Percentiles rank a stretch among this genome's conserved stretches.
Evolutionary conservation across 1,140 invertebrate species (phyloP).

Genomic region (Nasonia giraulti): DNA sequence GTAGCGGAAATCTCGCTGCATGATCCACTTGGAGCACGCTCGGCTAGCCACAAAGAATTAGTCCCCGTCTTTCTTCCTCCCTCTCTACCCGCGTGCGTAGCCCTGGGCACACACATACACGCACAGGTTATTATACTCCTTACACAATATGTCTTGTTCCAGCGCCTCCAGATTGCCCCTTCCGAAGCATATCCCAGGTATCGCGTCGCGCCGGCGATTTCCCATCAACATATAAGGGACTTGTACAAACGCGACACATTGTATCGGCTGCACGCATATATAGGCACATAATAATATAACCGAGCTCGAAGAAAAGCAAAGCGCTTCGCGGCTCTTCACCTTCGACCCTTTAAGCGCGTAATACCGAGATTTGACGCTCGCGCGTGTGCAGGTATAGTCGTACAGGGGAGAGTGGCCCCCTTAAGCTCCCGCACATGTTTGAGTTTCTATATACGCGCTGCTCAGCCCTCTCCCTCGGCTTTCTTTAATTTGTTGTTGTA

Average conservation of each 20-base stretch:
- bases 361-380: conserved; percentile 2
- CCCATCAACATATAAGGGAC: neutral
- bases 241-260: neutral
- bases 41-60: conserved; percentile 72
- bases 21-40: conserved; percentile 72
- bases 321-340: conserved; percentile 11
- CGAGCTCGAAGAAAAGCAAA: neutral
- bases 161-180: conserved; percentile 48
- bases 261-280: neutral
- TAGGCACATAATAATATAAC: neutral
- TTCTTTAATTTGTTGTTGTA: conserved; percentile 72
- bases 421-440: neutral
- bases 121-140: conserved; percentile 69
- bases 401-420: neutral
- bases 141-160: conserved; percentile 70
- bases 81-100: neutral
- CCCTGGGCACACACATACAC: conserved; percentile 58
- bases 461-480: conserved; percentile 16
- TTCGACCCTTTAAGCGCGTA: neutral
- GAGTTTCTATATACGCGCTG: neutral
- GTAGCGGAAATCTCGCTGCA: conserved; percentile 51
- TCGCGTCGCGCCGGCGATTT: neutral
- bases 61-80: conserved; percentile 12
- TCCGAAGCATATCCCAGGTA: conserved; percentile 8
- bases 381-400: neutral